Percentiles rank a stretch among this genome's conserved stretches.
Evolutionary conservation across 2,113 vertebrate species (phyloP).

Genomic region (Mastomys natalensis): DNA sequence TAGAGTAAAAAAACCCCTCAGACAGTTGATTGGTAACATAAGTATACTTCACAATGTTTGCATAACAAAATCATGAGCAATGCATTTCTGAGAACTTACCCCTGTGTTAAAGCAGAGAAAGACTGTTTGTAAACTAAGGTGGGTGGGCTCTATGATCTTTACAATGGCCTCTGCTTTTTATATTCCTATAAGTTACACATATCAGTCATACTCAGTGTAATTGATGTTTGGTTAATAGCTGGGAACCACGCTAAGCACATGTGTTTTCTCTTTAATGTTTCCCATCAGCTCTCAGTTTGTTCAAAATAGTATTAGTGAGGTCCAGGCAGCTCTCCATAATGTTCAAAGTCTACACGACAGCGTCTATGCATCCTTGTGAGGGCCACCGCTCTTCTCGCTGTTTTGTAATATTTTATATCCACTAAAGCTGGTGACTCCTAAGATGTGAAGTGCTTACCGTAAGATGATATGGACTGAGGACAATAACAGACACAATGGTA

Average conservation of each 20-base stretch:
- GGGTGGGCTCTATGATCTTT: neutral
- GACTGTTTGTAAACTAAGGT: neutral
- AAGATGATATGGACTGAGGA: neutral
- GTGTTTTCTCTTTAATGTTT: constrained; percentile 19
- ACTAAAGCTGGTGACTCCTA: neutral
- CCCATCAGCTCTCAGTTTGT: neutral
- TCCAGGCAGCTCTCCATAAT: neutral
- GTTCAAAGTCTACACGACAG: neutral
- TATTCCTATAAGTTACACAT: neutral
- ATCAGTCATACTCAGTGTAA: neutral
- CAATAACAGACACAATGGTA: neutral
- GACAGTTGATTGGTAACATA: neutral
- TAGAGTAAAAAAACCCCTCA: neutral
- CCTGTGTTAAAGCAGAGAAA: neutral
- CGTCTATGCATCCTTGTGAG: neutral
- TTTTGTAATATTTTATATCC: neutral
- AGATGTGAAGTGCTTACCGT: neutral
- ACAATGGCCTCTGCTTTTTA: neutral
- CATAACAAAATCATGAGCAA: neutral
- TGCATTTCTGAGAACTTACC: neutral
- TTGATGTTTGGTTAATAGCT: neutral
- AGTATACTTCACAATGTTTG: neutral
- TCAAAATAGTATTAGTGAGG: neutral
- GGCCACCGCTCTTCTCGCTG: fast-evolving
- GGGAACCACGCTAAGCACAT: neutral